These are phyloP conservation scores for Percopsis omiscomaycus DNA, from an alignment of 2,797 vertebrate genomes.

Conservation along the genomic window DNA sequence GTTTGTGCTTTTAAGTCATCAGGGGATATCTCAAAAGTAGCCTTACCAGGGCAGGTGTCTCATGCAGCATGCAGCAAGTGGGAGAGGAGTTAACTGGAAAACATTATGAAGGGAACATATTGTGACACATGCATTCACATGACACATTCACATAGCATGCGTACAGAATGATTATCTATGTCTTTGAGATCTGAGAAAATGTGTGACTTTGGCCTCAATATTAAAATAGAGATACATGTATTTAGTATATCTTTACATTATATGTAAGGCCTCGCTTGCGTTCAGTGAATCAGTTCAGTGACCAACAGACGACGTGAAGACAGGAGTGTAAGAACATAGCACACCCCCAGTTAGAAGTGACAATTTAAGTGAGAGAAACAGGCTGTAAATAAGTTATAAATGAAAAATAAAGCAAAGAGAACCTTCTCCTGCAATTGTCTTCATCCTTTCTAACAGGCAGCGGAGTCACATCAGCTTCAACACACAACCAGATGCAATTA, in stretches of 20 bases:
- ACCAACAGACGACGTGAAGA: conserved; percentile 42
- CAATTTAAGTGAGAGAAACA: conserved; percentile 41
- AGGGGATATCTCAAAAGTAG: conserved; percentile 57
- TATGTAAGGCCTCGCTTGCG: neutral
- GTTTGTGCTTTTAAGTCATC: neutral
- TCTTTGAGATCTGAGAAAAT: conserved; percentile 38
- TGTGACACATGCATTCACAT: conserved; percentile 72
- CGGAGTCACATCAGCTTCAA: conserved; percentile 73
- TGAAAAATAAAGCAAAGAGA: conserved; percentile 54
- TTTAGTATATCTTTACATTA: conserved; percentile 12
- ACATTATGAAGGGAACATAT: conserved; percentile 85
- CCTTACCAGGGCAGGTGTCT: conserved; percentile 89
- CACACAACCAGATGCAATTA: conserved; percentile 70
- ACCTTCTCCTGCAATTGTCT: conserved; percentile 76
- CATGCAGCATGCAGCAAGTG: conserved; percentile 97
- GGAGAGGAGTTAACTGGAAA: conserved; percentile 96
- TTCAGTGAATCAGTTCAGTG: conserved; percentile 38
- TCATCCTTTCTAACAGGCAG: conserved; percentile 72
- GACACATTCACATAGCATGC: conserved; percentile 50
- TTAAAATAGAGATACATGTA: conserved; percentile 10
- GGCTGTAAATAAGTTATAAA: conserved; percentile 46
- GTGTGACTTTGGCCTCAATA: conserved; percentile 15
- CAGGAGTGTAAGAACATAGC: conserved; percentile 17
- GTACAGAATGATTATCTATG: conserved; percentile 14
- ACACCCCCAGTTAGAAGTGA: conserved; percentile 19